A percentile compares a stretch with the other conserved stretches of the same genome.
phyloP scores from a whole-genome alignment of 2,113 vertebrate genomes.

The Tragelaphus strepsiceros region DNA sequence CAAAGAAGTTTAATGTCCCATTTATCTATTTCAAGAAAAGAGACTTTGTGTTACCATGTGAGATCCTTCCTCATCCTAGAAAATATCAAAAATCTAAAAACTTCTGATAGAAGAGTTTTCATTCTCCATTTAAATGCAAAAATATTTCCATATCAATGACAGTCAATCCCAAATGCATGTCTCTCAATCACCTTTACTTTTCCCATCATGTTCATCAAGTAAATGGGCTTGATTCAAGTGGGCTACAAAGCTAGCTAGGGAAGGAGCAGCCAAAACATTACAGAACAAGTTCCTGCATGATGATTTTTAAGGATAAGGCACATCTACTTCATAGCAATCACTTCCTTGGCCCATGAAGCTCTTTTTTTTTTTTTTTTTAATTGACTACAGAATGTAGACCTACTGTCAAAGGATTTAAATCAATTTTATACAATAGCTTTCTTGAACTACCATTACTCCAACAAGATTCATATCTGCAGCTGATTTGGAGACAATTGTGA shows the following conservation, averaged over 20 bases:
- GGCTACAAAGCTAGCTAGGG: background rate
- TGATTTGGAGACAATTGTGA: conserved; percentile 57
- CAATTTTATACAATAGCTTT: conserved; percentile 51
- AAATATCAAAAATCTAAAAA: background rate
- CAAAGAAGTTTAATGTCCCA: background rate
- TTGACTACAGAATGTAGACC: conserved; percentile 53
- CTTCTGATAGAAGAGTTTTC: background rate
- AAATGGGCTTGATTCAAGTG: conserved; percentile 45
- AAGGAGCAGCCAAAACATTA: background rate
- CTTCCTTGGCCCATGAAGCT: background rate
- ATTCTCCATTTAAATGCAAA: conserved; percentile 37
- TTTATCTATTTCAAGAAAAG: background rate
- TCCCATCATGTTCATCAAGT: background rate
- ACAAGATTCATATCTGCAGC: conserved; percentile 53
- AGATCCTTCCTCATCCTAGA: background rate
- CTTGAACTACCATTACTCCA: conserved; percentile 55
- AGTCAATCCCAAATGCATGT: background rate
- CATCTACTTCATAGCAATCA: conserved; percentile 22
- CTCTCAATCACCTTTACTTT: conserved; percentile 22
- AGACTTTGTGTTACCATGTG: background rate
- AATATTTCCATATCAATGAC: conserved; percentile 47
- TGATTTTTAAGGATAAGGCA: background rate
- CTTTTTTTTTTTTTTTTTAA: background rate
- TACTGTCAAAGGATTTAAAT: conserved; percentile 55
- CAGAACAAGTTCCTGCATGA: background rate